Evolutionary conservation across 2,888 invertebrate species (phyloP).

Genomic region (Ophraella communa): DNA sequence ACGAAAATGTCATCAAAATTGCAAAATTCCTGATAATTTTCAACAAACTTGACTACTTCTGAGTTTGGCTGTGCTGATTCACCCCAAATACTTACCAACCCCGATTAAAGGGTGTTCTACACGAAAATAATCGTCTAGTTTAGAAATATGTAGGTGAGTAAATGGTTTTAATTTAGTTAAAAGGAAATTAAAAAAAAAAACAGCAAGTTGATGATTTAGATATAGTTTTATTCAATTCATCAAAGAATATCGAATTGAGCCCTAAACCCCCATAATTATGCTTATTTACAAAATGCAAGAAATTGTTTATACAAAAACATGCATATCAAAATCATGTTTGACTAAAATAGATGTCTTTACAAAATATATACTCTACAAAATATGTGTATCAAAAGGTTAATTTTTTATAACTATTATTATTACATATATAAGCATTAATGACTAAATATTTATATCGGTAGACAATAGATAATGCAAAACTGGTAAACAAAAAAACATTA

Average conservation of each 20-base stretch:
- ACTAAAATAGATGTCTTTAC: conserved; percentile 50
- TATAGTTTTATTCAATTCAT: conserved; percentile 49
- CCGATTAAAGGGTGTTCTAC: no score
- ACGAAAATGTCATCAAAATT: no score
- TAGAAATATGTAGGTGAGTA: no score
- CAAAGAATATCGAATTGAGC: conserved; percentile 48
- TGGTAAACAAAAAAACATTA: conserved; percentile 11
- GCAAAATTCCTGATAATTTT: no score
- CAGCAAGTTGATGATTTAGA: background rate
- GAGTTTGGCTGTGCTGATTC: no score
- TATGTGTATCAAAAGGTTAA: conserved; percentile 52
- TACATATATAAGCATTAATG: conserved; percentile 38
- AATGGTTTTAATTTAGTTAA: background rate
- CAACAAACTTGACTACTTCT: no score
- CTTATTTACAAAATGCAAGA: conserved; percentile 50
- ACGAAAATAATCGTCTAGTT: no score
- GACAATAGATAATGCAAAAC: conserved; percentile 16
- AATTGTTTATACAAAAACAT: conserved; percentile 51
- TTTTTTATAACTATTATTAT: conserved; percentile 32
- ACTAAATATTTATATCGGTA: conserved; percentile 27
- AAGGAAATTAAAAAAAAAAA: background rate
- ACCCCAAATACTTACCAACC: no score
- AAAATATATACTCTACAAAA: conserved; percentile 55
- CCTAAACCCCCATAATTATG: conserved; percentile 49
- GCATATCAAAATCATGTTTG: conserved; percentile 48